phyloP scores from a whole-genome alignment of 2,888 invertebrate species.

The Esperia sulphurella region DNA sequence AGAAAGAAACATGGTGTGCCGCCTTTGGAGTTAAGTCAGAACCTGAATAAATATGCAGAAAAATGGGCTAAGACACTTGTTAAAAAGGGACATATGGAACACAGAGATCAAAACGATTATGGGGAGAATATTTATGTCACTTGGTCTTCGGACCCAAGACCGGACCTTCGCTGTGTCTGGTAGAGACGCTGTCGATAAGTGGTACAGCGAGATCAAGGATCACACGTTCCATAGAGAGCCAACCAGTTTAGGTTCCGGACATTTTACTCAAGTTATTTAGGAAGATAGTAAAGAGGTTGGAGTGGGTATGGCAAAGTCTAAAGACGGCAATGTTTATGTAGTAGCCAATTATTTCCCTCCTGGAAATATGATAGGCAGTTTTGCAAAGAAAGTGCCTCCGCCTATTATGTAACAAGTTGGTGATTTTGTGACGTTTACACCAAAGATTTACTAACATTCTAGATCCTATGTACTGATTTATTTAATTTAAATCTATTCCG shows the following conservation, averaged over 20 bases:
- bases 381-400: conserved; percentile 85
- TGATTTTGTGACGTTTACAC: not conserved
- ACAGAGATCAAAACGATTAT: conserved; percentile 87
- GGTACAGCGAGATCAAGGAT: conserved; percentile 87
- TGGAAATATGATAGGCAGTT: conserved; percentile 90
- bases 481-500: not conserved
- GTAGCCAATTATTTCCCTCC: conserved; percentile 95
- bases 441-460: conserved; percentile 7
- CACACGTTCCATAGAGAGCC: conserved; percentile 84
- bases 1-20: conserved; percentile 84
- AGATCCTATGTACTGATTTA: conserved; percentile 2
- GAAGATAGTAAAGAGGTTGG: conserved; percentile 86
- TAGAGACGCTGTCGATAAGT: conserved; percentile 86
- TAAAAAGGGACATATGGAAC: conserved; percentile 82
- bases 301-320: conserved; percentile 85
- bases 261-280: conserved; percentile 93
- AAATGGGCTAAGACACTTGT: conserved; percentile 85
- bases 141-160: conserved; percentile 86
- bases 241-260: conserved; percentile 84
- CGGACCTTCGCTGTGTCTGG: conserved; percentile 83
- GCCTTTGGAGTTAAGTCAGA: conserved; percentile 81
- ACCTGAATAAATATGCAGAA: conserved; percentile 82
- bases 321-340: conserved; percentile 88
- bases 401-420: conserved; percentile 42
- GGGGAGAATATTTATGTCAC: conserved; percentile 92